Conservation (phyloP, 1,140 invertebrate genomes). For the Ridgeia piscesae region DNA sequence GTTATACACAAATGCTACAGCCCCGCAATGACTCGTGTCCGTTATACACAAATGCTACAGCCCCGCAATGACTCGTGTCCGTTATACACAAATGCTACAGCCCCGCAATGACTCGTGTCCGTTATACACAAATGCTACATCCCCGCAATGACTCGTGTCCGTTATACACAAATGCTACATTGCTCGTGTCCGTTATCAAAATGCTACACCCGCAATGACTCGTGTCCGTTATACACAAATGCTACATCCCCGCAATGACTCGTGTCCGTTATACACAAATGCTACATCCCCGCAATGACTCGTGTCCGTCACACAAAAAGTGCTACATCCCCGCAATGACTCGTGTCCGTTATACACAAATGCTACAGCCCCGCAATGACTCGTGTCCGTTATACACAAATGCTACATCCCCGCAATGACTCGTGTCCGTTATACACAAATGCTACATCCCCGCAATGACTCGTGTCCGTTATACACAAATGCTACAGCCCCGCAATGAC, state of each 20-base stretch:
- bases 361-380: not conserved
- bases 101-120: too few relatives aligned
- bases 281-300: not conserved
- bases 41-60: too few relatives aligned
- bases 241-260: not conserved
- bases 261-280: not conserved
- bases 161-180: not conserved
- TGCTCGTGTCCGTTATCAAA: not conserved
- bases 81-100: too few relatives aligned
- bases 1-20: too few relatives aligned
- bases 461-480: not conserved
- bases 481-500: not conserved
- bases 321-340: not conserved
- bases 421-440: not conserved
- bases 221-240: not conserved
- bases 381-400: not conserved
- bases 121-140: too few relatives aligned
- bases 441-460: not conserved
- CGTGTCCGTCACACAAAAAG: not conserved
- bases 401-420: not conserved
- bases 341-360: not conserved
- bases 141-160: not conserved
- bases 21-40: too few relatives aligned
- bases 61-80: too few relatives aligned
- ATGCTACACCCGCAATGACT: not conserved